Evolutionary conservation across 2,113 vertebrate genomes (phyloP).

Genomic region (Petaurus breviceps): DNA sequence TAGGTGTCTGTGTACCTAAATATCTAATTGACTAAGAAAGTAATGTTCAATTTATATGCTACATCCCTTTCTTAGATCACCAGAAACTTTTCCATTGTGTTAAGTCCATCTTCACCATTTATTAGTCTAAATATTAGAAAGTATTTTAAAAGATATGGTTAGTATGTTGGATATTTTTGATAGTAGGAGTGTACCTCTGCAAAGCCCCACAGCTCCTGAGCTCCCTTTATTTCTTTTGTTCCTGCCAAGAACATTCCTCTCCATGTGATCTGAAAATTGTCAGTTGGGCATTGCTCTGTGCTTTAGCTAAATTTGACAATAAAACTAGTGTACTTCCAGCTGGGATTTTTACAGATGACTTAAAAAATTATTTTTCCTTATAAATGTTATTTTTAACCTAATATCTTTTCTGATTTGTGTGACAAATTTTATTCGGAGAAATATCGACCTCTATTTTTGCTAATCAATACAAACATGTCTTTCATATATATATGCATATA

Average conservation of each 20-base stretch:
- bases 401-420: conserved; percentile 41
- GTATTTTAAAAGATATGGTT: conserved; percentile 61
- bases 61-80: conserved; percentile 11
- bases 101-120: conserved; percentile 55
- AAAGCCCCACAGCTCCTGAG: not conserved
- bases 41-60: conserved; percentile 14
- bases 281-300: conserved; percentile 63
- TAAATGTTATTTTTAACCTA: conserved; percentile 62
- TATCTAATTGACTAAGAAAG: conserved; percentile 3
- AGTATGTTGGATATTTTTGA: conserved; percentile 45
- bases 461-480: conserved; percentile 13
- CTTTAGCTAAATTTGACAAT: conserved; percentile 76
- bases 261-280: conserved; percentile 68
- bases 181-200: not conserved
- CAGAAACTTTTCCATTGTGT: conserved; percentile 29
- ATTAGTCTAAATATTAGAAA: conserved; percentile 32
- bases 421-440: conserved; percentile 26
- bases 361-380: conserved; percentile 60
- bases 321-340: conserved; percentile 69
- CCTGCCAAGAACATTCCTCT: conserved; percentile 54
- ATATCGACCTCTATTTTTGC: conserved; percentile 18
- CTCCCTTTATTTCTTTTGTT: conserved; percentile 46
- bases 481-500: not conserved
- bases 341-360: conserved; percentile 59
- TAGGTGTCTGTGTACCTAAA: conserved; percentile 25